Evolutionary conservation across 2,113 vertebrate genomes (phyloP), one percentile per base, ranked within the genome.

Genomic region (Picathartes gymnocephalus): DNA sequence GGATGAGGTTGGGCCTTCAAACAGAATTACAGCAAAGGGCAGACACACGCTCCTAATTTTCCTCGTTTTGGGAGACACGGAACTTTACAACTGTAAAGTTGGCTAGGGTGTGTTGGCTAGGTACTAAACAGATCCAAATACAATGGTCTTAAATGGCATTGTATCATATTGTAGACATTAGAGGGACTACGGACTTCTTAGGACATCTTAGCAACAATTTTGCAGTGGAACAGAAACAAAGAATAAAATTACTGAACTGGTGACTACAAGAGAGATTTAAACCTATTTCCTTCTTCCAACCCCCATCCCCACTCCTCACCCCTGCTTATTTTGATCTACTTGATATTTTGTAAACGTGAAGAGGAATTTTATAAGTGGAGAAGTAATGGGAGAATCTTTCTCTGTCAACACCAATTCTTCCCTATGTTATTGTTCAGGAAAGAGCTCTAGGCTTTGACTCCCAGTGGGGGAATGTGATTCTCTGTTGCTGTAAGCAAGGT

Each of bases 271-370:
- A 70, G 37, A 83, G 10, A 66, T 50, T 72, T 56, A 76, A 79
- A 58, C 15, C 15, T 14, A 28, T 45, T 56, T 88, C 24, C 27
- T 81, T 74, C 28, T 47, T 7, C 11, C 14, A 8, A 60, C 2
- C 13, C 12, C 6, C 35, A 10, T 7, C 7, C 2, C 4, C 27
- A 18, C 12, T 76, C 37, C 25, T 76, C 6, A 5, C 1, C 1
- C 2, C 0, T 1, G 2, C 71, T 72, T 37, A 62, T 69, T 72
- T 78, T 42, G 16, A 74, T 68, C 37, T 53, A 65, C 58, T 74
- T 66, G 39, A 35, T 89, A 27, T 80, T 61, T 86, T 77, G 65
- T 22, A 27, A 82, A 57, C 39, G 10, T 51, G 33, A 21, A 90
- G 30, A 72, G 4, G 15, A 12, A 11, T 72, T 72, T 62, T 37